Percentiles rank a stretch among this genome's conserved stretches.
Conservation (phyloP, 2,113 vertebrate genomes). For the Lagopus muta region DNA sequence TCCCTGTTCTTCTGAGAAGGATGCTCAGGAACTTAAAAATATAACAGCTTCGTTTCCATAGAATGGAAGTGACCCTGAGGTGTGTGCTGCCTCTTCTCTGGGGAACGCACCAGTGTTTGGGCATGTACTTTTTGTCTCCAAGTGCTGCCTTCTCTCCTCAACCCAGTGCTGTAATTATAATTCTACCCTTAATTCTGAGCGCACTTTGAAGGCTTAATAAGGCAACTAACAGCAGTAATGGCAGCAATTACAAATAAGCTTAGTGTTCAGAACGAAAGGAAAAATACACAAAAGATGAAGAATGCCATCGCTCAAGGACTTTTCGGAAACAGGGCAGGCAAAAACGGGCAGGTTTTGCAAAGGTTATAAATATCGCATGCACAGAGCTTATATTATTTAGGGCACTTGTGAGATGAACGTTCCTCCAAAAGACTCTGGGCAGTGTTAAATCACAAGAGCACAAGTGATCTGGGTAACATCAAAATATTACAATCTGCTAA, state of each 20-base stretch:
- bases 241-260: conserved; percentile 24
- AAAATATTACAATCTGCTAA: conserved; percentile 43
- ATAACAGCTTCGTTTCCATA: neutral
- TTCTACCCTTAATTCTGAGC: conserved; percentile 23
- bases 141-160: neutral
- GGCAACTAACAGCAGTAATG: conserved; percentile 16
- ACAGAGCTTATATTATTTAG: conserved; percentile 48
- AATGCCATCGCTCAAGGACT: conserved; percentile 8
- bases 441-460: conserved; percentile 1
- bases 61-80: neutral
- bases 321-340: conserved; percentile 4
- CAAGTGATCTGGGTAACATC: conserved; percentile 57
- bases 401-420: neutral
- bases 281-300: conserved; percentile 38
- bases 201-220: neutral
- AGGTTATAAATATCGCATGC: conserved; percentile 27
- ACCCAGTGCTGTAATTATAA: conserved; percentile 2
- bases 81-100: neutral
- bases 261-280: neutral
- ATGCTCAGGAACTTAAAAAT: neutral
- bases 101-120: neutral
- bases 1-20: neutral
- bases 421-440: conserved; percentile 26
- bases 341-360: conserved; percentile 11
- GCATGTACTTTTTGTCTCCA: neutral